Evolutionary conservation across 2,797 vertebrate species (phyloP).

Genomic region (Linurgus olivaceus): DNA sequence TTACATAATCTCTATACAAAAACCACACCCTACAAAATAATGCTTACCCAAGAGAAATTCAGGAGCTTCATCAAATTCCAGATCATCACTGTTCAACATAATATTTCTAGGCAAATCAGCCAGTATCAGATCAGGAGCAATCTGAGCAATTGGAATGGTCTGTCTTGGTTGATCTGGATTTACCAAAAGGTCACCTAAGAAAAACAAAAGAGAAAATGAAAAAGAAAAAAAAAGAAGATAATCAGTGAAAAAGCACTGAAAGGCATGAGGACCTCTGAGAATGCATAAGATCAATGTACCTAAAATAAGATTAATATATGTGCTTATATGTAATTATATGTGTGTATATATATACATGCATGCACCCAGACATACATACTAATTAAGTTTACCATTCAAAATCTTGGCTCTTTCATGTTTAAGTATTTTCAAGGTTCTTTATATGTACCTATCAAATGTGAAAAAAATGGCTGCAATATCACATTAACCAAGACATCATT

Average conservation of each 20-base stretch:
- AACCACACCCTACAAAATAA: not conserved
- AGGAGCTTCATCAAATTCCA: slow-evolving; percentile 84
- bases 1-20: not conserved
- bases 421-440: not conserved
- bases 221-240: not conserved
- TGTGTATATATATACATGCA: fast-evolving
- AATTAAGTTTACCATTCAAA: not conserved
- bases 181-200: slow-evolving; percentile 85
- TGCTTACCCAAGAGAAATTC: slow-evolving; percentile 87
- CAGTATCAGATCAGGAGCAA: slow-evolving; percentile 91
- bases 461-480: not conserved
- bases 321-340: no score
- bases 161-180: slow-evolving; percentile 82
- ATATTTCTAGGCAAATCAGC: slow-evolving; percentile 89
- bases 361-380: not conserved
- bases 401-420: not conserved
- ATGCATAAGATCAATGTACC: not conserved
- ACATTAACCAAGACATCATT: not conserved
- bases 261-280: not conserved
- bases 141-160: slow-evolving; percentile 88
- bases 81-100: slow-evolving; percentile 84
- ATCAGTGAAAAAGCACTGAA: not conserved
- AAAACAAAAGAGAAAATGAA: not conserved
- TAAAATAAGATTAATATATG: not conserved
- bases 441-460: not conserved